phyloP scores from a whole-genome alignment of 30 jellyfish, hydroid and myxozoan genomes.

The Morbakka virulenta region DNA sequence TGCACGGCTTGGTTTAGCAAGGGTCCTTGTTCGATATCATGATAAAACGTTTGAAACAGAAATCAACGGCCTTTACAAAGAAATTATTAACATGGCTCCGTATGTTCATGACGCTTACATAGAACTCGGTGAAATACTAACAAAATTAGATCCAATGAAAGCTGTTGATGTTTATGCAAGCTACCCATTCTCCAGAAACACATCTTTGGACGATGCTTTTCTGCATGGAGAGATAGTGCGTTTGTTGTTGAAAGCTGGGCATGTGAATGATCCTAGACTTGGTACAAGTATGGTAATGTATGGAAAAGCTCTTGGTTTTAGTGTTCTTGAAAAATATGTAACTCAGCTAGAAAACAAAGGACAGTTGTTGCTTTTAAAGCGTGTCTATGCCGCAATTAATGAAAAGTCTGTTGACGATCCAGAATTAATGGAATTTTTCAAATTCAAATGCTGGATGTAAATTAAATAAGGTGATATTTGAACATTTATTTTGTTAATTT shows the following conservation, averaged over 20 bases:
- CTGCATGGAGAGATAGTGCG: conserved; percentile 74
- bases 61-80: conserved; percentile 22
- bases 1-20: conserved; percentile 79
- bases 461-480: background rate
- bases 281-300: conserved; percentile 45
- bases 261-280: conserved; percentile 44
- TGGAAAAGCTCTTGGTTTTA: conserved; percentile 67
- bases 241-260: conserved; percentile 38
- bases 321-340: conserved; percentile 64
- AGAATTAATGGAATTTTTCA: conserved; percentile 55
- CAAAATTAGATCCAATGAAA: conserved; percentile 40
- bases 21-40: conserved; percentile 34
- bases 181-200: conserved; percentile 52
- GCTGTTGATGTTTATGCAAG: conserved; percentile 60
- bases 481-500: no score
- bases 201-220: conserved; percentile 63
- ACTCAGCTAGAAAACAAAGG: conserved; percentile 43
- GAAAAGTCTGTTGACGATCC: conserved; percentile 42
- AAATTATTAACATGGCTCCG: conserved; percentile 64
- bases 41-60: conserved; percentile 10
- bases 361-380: conserved; percentile 18
- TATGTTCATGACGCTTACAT: conserved; percentile 69
- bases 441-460: conserved; percentile 71
- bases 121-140: conserved; percentile 62
- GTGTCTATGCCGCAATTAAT: conserved; percentile 61